Conservation (phyloP, 2,113 vertebrate species). For the Chaetura pelagica region DNA sequence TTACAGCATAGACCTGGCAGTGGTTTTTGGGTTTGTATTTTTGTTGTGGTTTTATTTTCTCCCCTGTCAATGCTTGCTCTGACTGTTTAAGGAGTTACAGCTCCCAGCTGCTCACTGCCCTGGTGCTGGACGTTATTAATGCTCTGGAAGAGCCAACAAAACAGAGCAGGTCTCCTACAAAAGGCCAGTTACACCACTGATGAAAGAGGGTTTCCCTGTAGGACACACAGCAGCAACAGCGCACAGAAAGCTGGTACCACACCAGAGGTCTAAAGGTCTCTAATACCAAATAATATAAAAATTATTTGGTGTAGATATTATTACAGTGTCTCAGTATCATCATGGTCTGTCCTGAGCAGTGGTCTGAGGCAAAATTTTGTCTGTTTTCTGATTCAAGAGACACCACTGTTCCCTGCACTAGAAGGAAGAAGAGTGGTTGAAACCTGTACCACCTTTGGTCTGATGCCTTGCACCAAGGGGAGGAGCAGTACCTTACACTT, state of each 20-base stretch:
- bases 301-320: not conserved
- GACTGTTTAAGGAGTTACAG: not conserved
- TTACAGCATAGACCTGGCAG: not conserved
- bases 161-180: not conserved
- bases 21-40: not conserved
- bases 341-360: not conserved
- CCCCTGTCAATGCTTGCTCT: not conserved
- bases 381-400: not conserved
- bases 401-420: not conserved
- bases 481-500: not conserved
- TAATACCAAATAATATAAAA: not conserved
- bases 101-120: not conserved
- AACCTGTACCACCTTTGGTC: not conserved
- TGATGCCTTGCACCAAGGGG: accelerated
- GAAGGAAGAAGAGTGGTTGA: not conserved
- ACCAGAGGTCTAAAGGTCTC: not conserved
- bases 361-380: not conserved
- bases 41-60: no score
- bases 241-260: not conserved
- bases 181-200: not conserved
- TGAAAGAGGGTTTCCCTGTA: not conserved
- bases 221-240: not conserved
- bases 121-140: not conserved
- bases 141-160: not conserved
- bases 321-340: not conserved